Conservation (phyloP, 2,113 vertebrate species). For the Microcebus lehilahytsara region DNA sequence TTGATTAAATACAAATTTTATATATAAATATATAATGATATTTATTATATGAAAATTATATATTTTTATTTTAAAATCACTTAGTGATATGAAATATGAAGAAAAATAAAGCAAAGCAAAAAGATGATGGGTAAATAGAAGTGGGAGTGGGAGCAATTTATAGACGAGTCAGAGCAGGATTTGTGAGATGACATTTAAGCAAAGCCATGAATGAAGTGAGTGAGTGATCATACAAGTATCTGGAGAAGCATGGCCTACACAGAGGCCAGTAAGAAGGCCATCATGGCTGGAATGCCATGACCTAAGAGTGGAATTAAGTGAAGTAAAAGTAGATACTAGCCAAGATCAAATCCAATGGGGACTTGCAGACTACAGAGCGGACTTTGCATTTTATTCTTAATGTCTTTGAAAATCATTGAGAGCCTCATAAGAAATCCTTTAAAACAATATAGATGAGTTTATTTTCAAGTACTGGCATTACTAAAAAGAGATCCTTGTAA, state of each 20-base stretch:
- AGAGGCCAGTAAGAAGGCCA: background rate
- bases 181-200: background rate
- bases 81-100: background rate
- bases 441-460: background rate
- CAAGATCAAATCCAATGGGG: fast-evolving
- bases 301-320: background rate
- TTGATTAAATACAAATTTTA: too few species aligned
- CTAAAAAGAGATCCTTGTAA: background rate
- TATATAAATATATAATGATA: background rate
- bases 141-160: background rate
- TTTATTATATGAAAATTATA: background rate
- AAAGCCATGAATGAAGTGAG: background rate
- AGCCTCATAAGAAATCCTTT: background rate
- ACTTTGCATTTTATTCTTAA: background rate
- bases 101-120: background rate
- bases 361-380: background rate
- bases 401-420: background rate
- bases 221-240: fast-evolving
- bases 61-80: background rate
- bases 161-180: background rate
- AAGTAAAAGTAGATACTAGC: too few species aligned
- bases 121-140: background rate
- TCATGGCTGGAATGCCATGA: background rate
- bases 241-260: background rate
- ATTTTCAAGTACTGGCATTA: background rate